Conservation (phyloP, 2,888 invertebrate species). For the Orchestes rusci region DNA sequence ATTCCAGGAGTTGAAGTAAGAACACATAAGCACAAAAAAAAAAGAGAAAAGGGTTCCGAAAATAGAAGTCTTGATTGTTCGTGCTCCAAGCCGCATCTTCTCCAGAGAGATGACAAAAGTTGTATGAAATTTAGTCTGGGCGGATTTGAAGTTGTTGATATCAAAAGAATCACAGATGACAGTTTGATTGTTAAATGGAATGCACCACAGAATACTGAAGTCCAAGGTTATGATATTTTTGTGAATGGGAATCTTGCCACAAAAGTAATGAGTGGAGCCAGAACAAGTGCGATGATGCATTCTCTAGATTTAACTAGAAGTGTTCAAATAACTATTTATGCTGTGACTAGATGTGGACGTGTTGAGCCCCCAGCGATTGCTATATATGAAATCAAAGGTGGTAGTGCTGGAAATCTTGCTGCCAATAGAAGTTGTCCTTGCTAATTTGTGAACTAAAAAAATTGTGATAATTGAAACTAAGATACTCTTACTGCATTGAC, state of each 20-base stretch:
- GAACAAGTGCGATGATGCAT: slow-evolving; percentile 34
- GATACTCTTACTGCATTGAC: no score
- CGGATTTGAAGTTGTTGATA: slow-evolving; percentile 32
- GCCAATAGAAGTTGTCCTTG: no score
- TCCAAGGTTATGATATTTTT: slow-evolving; percentile 34
- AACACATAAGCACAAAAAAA: slow-evolving; percentile 21
- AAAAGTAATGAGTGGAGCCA: slow-evolving; percentile 32
- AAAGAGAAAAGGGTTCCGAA: slow-evolving; percentile 8
- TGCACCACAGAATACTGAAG: slow-evolving; percentile 23
- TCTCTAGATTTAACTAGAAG: slow-evolving; percentile 30
- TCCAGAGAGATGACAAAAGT: slow-evolving; percentile 21
- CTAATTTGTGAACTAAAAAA: no score
- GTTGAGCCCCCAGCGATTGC: slow-evolving; percentile 35
- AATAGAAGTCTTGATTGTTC: slow-evolving; percentile 19
- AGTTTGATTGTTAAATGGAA: slow-evolving; percentile 36
- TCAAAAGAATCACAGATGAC: slow-evolving; percentile 32
- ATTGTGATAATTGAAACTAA: no score
- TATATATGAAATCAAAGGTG: slow-evolving; percentile 32
- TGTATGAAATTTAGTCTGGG: slow-evolving; percentile 26
- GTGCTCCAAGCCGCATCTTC: slow-evolving; percentile 26
- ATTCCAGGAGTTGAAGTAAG: slow-evolving; percentile 22
- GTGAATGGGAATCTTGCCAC: slow-evolving; percentile 32
- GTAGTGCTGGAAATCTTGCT: no score
- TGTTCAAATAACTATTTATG: slow-evolving; percentile 33
- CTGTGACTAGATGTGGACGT: slow-evolving; percentile 31